Evolutionary conservation across 2,888 invertebrate species (phyloP).

Genomic region (Apamea epomidion): DNA sequence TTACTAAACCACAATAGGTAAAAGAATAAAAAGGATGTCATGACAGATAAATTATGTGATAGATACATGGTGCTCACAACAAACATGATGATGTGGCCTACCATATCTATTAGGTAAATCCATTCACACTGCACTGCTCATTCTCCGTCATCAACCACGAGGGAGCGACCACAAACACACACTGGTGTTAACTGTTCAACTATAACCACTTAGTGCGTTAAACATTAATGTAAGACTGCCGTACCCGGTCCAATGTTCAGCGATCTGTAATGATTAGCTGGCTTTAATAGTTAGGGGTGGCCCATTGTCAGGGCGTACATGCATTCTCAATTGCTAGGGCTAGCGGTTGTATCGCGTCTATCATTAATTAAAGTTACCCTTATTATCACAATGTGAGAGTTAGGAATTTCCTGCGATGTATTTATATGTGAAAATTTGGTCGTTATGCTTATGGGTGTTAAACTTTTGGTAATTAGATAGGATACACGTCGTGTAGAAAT

Average conservation of each 20-base stretch:
- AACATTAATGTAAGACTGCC: slow-evolving; percentile 47
- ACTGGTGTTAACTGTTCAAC: slow-evolving; percentile 36
- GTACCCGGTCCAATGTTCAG: slow-evolving; percentile 48
- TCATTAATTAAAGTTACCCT: slow-evolving; percentile 59
- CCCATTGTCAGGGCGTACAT: slow-evolving; percentile 39
- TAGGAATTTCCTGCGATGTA: slow-evolving; percentile 20
- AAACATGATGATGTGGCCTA: neutral
- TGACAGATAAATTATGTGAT: neutral
- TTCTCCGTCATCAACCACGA: neutral
- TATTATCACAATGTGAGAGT: slow-evolving; percentile 28
- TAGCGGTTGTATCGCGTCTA: slow-evolving; percentile 17
- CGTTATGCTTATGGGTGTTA: slow-evolving; percentile 5
- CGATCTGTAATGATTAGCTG: slow-evolving; percentile 60
- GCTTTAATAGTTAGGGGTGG: slow-evolving; percentile 54
- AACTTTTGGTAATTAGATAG: slow-evolving; percentile 18
- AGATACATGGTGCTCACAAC: neutral
- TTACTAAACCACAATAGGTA: neutral
- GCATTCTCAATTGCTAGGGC: slow-evolving; percentile 40
- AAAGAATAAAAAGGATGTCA: neutral
- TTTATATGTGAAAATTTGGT: slow-evolving; percentile 21
- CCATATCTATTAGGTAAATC: neutral
- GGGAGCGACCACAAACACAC: slow-evolving; percentile 18
- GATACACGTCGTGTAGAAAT: neutral
- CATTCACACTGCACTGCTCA: neutral
- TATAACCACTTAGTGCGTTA: slow-evolving; percentile 43